Evolutionary conservation across 2,888 invertebrate species (phyloP).

Genomic region (Drosophila buzzatii): DNA sequence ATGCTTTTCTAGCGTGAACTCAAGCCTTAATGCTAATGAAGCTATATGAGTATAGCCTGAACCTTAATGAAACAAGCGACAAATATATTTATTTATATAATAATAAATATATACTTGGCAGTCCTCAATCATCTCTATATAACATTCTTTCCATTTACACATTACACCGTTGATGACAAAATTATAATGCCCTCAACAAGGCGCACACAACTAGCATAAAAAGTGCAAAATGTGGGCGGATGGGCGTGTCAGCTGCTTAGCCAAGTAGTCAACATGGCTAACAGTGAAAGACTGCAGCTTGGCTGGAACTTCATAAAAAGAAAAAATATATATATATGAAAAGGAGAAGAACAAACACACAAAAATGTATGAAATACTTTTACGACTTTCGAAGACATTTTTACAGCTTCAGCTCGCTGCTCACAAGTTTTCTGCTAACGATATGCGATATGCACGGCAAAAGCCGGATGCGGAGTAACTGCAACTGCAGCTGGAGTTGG

Average conservation of each 20-base stretch:
- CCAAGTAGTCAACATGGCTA: constrained; percentile 26
- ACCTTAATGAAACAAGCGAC: no score
- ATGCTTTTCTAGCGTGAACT: no score
- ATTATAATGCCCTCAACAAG: constrained; percentile 1
- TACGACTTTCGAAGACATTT: constrained; percentile 82
- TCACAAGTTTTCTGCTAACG: constrained; percentile 74
- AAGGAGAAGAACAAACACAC: constrained; percentile 10
- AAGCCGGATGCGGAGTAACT: constrained; percentile 22
- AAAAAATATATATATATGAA: not conserved
- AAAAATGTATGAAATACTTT: constrained; percentile 81
- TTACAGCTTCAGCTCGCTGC: constrained; percentile 78
- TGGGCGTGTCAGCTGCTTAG: constrained; percentile 48
- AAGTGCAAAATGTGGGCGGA: not conserved
- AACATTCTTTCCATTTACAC: not conserved
- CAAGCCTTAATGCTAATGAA: no score
- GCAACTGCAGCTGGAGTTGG: constrained; percentile 12
- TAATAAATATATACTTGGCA: no score
- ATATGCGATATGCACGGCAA: constrained; percentile 76
- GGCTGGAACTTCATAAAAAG: constrained; percentile 73
- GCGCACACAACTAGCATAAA: constrained; percentile 1
- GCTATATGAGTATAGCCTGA: no score
- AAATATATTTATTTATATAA: no score
- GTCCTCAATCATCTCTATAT: no score
- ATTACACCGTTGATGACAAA: not conserved
- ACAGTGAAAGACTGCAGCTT: constrained; percentile 18